Base-by-base conservation (phyloP, 2,797 vertebrate genomes). In the Rhabdophis nuchalis region DNA sequence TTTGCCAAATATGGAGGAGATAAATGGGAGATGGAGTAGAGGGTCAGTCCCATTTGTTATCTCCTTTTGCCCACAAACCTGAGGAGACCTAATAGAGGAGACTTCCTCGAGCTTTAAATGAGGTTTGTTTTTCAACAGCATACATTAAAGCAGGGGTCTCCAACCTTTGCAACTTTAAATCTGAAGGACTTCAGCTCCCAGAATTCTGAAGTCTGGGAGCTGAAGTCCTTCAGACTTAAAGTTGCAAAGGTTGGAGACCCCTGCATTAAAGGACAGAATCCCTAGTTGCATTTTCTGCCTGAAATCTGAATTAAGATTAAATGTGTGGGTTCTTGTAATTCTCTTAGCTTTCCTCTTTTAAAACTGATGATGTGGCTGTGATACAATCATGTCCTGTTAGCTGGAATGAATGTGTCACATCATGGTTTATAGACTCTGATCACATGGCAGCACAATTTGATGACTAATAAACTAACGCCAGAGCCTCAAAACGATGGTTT, bases 401-500 rank as follows among this genome's bases (percentile, higher is more conserved):
- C 0, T 10, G 10, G 88, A 92, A 92, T 95, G 0, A 4, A 88
- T 64, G 57, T 88, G 86, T n/a, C 72, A 90, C 64, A 5, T n/a
- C 94, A 32, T 60, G 95, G 77, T 41, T 82, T 87, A 29, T 53
- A 85, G 92, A 53, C 87, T 96, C 77, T 94, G 93, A 14, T 95
- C 93, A 85, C 95, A 91, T 93, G 92, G 89, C 96, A 96, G 94
- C 94, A 50, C 90, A 93, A 86, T 90, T 60, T 95, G 95, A 95
- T 96, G 95, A 96, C 96, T 97, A 96, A 93, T 89, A 94, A 90
- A 77, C 88, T 94, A 93, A 89, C 96, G 64, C 93, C 92, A 93
- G 95, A 94, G 95, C 86, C 91, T 96, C 68, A 87, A 93, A 97
- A 96, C 68, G 10, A 32, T 93, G 88, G 88, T 89, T 94, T 96